Base-by-base conservation (phyloP, 2,797 vertebrate species). In the Anomalospiza imberbis region DNA sequence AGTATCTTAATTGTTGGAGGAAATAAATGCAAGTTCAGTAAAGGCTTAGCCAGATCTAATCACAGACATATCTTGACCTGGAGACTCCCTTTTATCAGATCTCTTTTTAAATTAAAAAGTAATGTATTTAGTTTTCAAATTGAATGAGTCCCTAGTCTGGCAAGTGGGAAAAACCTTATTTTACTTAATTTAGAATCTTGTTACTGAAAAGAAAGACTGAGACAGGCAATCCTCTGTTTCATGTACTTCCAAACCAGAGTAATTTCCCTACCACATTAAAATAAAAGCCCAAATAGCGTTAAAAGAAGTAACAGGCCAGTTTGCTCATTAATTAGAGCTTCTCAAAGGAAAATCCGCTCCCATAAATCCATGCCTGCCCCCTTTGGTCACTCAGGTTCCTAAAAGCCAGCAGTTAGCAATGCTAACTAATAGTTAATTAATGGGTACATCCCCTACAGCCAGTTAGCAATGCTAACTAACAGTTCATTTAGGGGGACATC, bases 211-310 rank as follows among this genome's bases (percentile, higher is more conserved):
- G 17, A 51, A 76, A 48, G 51, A 60, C 19, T 51, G 22, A 57
- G 36, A 38, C 5, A 68, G 32, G 24, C 16, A 70, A 80, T 38
- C 38, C 18, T 61, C 47, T 26, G 15, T 13, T 68, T 54, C 16
- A 25, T 29, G 57, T 48, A 36, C 34, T 66, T 84, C 36, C 55
- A 61, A 91, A 84, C 11, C 17, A 4, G 9, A 77, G 14, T 50
- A 81, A 66, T 14, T 77, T 84, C 14, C 12, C 34, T 40, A 32
- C 10, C 42, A 42, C 60, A 62, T 29, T 4, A 36, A 32, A 12
- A 32, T 72, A 57, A 28, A 26, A 32, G 4, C 3, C 53, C 31
- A n/a, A 32, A 29, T 2, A 50, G 17, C 2, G 0, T 28, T 57
- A 3, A 45, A 58, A 61, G 44, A 85, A 34, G 3, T n/a, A 65